Evolutionary conservation across 30 jellyfish, hydroid and myxozoan genomes (phyloP).

Genomic region (Pelagia noctiluca): DNA sequence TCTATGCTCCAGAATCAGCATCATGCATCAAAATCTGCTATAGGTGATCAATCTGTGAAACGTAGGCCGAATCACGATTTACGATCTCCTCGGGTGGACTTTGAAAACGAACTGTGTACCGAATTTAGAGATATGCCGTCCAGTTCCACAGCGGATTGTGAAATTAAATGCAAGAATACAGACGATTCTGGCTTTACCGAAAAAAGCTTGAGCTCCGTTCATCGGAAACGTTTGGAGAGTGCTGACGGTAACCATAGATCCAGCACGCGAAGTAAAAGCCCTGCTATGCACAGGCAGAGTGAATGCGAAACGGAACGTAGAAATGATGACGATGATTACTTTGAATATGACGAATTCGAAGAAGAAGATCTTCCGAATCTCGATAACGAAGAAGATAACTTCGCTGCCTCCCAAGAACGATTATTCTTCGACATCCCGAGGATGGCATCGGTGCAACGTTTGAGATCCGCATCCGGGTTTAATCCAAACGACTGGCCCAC

Average conservation of each 20-base stretch:
- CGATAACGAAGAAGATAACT: slow-evolving; percentile 57
- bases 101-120: no score
- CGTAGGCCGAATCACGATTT: no score
- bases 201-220: no score
- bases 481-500: slow-evolving; percentile 73
- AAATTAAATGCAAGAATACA: no score
- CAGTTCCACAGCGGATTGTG: no score
- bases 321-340: slow-evolving; percentile 47
- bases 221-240: background rate
- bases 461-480: slow-evolving; percentile 57
- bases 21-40: no score
- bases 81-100: no score
- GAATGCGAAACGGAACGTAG: slow-evolving; percentile 38
- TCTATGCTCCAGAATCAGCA: no score
- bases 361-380: slow-evolving; percentile 65
- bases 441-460: slow-evolving; percentile 64
- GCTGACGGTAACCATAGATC: slow-evolving; percentile 2
- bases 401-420: slow-evolving; percentile 50
- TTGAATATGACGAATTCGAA: slow-evolving; percentile 62
- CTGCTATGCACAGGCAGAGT: slow-evolving; percentile 1
- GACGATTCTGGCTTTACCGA: no score
- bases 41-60: no score
- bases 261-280: slow-evolving; percentile 52
- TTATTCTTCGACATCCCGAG: slow-evolving; percentile 55
- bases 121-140: no score